Conservation (phyloP, 30 jellyfish, hydroid and myxozoan species). For the Calvadosia cruxmelitensis region DNA sequence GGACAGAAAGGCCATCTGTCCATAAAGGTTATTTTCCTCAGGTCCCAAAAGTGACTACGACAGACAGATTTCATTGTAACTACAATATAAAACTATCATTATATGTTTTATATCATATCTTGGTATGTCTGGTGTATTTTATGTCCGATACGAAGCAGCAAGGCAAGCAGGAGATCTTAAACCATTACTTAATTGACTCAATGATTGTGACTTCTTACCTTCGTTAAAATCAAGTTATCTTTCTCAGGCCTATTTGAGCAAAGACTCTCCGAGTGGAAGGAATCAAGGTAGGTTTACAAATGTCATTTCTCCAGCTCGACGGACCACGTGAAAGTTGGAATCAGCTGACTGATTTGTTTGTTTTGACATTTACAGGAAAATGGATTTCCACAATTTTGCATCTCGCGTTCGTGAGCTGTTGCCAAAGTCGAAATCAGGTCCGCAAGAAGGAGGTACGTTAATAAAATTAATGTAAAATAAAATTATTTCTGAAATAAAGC, state of each 20-base stretch:
- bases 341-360: too few relatives aligned
- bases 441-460: neutral
- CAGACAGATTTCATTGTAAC: too few relatives aligned
- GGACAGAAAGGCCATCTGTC: too few relatives aligned
- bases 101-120: neutral
- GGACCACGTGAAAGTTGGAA: too few relatives aligned
- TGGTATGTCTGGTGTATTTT: neutral
- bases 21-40: too few relatives aligned
- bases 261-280: constrained; percentile 34
- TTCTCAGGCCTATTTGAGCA: constrained; percentile 36
- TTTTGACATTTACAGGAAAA: neutral
- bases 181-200: too few relatives aligned
- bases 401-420: neutral
- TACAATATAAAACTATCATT: constrained; percentile 2
- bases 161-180: too few relatives aligned
- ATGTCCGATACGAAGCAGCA: neutral
- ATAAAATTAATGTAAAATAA: too few relatives aligned
- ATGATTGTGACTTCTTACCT: too few relatives aligned
- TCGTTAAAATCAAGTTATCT: neutral
- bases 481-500: too few relatives aligned
- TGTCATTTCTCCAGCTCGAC: too few relatives aligned
- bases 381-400: neutral
- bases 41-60: too few relatives aligned
- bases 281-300: constrained; percentile 24
- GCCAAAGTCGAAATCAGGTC: neutral